Evolutionary conservation across 2,113 vertebrate species (phyloP).

Genomic region (Pandion haliaetus): DNA sequence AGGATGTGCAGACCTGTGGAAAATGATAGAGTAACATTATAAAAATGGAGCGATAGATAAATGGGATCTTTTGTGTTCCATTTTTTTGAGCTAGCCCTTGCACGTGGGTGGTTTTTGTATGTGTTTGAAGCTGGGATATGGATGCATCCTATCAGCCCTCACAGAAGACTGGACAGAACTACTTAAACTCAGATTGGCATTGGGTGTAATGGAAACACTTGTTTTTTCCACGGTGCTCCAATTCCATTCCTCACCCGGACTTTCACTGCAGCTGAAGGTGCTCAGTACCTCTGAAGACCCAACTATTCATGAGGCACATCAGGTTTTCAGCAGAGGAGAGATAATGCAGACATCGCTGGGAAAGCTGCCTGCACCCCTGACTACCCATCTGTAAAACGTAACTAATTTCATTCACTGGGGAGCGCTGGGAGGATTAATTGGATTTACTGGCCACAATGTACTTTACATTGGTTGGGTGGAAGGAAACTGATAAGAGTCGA

Average conservation of each 20-base stretch:
- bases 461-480: constrained; percentile 47
- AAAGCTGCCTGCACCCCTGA: constrained; percentile 27
- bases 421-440: constrained; percentile 53
- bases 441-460: constrained; percentile 44
- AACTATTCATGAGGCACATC: background rate
- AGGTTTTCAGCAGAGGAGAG: background rate
- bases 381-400: constrained; percentile 15
- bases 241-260: background rate
- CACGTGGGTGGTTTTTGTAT: accelerated
- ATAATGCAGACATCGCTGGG: background rate
- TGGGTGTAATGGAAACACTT: background rate
- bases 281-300: background rate
- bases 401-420: constrained; percentile 31
- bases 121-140: background rate
- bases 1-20: background rate
- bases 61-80: background rate
- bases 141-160: background rate
- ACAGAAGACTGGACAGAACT: background rate
- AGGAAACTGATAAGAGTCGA: constrained; percentile 36
- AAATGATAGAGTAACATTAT: background rate
- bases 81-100: background rate
- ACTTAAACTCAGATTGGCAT: accelerated
- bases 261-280: background rate
- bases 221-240: background rate
- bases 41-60: background rate